Base-by-base conservation (phyloP, 2,113 vertebrate genomes). In the Plecotus auritus region DNA sequence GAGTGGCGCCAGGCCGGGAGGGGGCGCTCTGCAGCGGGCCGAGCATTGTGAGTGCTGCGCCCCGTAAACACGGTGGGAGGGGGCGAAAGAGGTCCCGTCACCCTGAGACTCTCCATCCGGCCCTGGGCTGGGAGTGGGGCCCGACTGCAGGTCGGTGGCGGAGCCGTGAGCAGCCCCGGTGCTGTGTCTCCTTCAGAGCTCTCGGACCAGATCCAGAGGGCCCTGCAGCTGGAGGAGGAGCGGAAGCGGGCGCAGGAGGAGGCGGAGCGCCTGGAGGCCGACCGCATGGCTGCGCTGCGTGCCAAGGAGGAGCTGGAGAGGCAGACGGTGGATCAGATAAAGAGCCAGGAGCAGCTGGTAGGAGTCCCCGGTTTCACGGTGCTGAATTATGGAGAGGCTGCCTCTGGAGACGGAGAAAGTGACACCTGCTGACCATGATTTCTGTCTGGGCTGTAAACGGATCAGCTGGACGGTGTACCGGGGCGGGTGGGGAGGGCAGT, bases 281-380 rank as follows among this genome's bases (percentile, higher is more conserved):
- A 99, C 94, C 99, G 99, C 32, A 97, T 99, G 98, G 99, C 99
- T 47, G 99, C 99, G 70, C 98, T 99, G 69, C 98, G 98, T n/a
- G 99, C 99, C 97, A 99, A 99, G 97, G 99, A 99, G 88, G 99
- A 99, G 97, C 98, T 99, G 98, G 99, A 99, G 97, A 98, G 98
- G 89, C 99, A 99, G 97, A 98, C 99, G 1, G 98, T 98, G 95
- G 99, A 99, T 97, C 99, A 99, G 98, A 98, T 99, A 16, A 99
- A 99, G 98, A 99, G 98, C 98, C 99, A 99, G 98, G 99, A 99
- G 96, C 99, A 99, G 97, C 98, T 99, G 99, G 99, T 99, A 98
- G 98, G 99, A 85, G 88, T 4, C 28, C 59, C 91, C 3, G 90
- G 92, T 72, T 72, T 64, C 91, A 26, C 4, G 70, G 7, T 83